Conservation (phyloP, 2,113 vertebrate species). For the Atrichornis clamosus region DNA sequence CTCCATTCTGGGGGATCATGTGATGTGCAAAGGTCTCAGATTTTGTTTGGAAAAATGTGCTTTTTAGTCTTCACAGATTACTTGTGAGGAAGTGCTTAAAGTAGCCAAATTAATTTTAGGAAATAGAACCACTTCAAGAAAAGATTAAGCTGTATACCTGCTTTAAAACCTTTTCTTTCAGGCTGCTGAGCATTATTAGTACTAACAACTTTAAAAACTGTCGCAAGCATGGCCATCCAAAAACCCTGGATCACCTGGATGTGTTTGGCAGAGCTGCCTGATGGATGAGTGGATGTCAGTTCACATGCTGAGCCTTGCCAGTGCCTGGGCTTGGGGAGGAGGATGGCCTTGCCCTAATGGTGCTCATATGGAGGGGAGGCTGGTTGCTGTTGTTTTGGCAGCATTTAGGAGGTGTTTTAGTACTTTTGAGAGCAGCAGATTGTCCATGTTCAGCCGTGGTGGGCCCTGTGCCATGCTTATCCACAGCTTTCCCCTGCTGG, state of each 20-base stretch:
- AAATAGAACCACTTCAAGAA: accelerated
- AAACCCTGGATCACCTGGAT: neutral
- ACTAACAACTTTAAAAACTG: neutral
- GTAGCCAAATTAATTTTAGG: neutral
- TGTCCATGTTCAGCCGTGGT: accelerated
- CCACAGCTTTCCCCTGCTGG: neutral
- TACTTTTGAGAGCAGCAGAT: neutral
- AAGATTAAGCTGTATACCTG: neutral
- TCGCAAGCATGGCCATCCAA: neutral
- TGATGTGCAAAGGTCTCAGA: neutral
- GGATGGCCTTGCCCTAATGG: neutral
- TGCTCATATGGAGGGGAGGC: neutral
- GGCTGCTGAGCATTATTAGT: neutral
- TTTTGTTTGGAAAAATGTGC: neutral
- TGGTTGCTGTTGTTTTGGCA: neutral
- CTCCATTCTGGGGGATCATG: accelerated
- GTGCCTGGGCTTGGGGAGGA: neutral
- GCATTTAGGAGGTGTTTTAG: neutral
- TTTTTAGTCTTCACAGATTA: neutral
- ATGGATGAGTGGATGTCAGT: accelerated
- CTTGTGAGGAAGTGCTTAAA: neutral
- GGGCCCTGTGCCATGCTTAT: neutral
- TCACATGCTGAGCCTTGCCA: neutral
- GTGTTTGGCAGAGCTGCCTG: neutral
- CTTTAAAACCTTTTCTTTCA: neutral